phyloP scores from a whole-genome alignment of 2,797 vertebrate species.

The Hypotaenidia okinawae region DNA sequence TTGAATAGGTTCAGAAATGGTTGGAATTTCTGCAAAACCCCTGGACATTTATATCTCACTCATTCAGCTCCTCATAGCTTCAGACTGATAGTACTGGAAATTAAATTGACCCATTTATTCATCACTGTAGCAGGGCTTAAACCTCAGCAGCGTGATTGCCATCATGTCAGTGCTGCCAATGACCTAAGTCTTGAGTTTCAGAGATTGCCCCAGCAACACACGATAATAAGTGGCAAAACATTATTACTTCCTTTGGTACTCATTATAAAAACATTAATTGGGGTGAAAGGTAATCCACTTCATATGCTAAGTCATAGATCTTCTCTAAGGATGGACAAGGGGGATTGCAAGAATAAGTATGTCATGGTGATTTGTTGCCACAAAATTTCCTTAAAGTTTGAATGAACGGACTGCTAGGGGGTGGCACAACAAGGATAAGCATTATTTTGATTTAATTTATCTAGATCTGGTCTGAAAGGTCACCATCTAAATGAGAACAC shows the following conservation, averaged over 20 bases:
- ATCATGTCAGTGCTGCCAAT: conserved; percentile 53
- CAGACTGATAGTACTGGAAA: conserved; percentile 57
- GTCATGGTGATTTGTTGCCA: conserved; percentile 25
- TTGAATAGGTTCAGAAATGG: conserved; percentile 18
- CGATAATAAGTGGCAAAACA: conserved; percentile 71
- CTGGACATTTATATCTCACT: conserved; percentile 7
- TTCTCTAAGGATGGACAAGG: conserved; percentile 61
- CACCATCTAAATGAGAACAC: neutral
- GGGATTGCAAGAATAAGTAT: conserved; percentile 2
- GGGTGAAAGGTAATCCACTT: conserved; percentile 71
- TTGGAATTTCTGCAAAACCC: conserved; percentile 29
- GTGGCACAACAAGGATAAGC: neutral
- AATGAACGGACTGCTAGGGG: neutral
- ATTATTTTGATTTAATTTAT: neutral
- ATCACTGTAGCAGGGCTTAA: conserved; percentile 60
- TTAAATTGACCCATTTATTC: conserved; percentile 73
- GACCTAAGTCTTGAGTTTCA: conserved; percentile 62
- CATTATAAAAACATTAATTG: conserved; percentile 71
- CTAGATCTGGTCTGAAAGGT: conserved; percentile 17
- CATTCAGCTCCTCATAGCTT: conserved; percentile 44
- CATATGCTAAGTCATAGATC: conserved; percentile 69
- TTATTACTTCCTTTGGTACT: conserved; percentile 66
- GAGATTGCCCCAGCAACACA: conserved; percentile 62
- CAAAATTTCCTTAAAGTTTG: conserved; percentile 30
- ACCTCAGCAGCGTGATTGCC: conserved; percentile 64